These are phyloP conservation scores for Watsonalla cultraria DNA, from an alignment of 2,888 invertebrate genomes.

Conservation along the genomic window DNA sequence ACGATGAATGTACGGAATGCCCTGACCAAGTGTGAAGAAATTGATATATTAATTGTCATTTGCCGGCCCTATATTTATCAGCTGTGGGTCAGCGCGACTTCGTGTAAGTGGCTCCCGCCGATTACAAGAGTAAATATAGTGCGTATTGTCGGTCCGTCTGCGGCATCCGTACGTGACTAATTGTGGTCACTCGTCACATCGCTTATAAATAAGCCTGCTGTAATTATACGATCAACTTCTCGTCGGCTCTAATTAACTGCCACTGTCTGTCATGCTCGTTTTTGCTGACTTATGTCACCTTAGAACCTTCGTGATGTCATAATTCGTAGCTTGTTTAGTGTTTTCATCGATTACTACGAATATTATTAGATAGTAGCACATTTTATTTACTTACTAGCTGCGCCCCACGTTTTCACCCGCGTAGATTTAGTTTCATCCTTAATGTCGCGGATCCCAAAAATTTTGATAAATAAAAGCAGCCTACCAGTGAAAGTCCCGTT, in stretches of 20 bases:
- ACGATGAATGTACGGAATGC: too few species aligned
- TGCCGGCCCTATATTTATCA: constrained; percentile 13
- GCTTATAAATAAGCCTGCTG: constrained; percentile 34
- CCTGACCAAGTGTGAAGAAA: too few species aligned
- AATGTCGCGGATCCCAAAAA: too few species aligned
- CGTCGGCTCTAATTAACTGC: constrained; percentile 2
- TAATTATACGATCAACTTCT: constrained; percentile 2
- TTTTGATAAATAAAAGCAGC: too few species aligned
- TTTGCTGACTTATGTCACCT: background rate
- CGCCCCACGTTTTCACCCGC: too few species aligned
- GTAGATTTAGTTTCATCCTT: too few species aligned
- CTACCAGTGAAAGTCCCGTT: too few species aligned
- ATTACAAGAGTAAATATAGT: constrained; percentile 22
- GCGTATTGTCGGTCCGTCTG: constrained; percentile 9
- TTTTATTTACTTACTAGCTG: too few species aligned
- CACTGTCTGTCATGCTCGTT: background rate
- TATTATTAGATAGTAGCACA: too few species aligned
- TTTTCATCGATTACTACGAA: background rate
- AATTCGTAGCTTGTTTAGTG: background rate
- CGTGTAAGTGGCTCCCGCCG: constrained; percentile 6
- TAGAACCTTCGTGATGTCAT: background rate
- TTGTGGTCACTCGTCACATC: constrained; percentile 19
- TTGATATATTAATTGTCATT: background rate
- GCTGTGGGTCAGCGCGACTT: constrained; percentile 25
- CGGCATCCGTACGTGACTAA: constrained; percentile 27